These are phyloP conservation scores for Oryzaephilus surinamensis DNA, from an alignment of 1,140 invertebrate genomes.

Conservation along the genomic window DNA sequence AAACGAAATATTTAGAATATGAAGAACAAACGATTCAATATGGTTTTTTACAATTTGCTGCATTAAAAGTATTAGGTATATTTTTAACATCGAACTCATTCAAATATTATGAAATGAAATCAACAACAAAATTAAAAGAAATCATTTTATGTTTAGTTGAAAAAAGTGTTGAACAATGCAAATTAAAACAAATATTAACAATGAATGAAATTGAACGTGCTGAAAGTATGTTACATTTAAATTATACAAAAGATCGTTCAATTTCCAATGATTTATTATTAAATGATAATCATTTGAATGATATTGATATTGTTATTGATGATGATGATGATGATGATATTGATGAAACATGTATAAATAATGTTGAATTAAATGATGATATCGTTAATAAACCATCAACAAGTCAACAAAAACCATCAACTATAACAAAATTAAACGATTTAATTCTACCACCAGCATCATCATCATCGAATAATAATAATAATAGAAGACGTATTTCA, in stretches of 20 bases:
- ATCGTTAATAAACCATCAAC: no score
- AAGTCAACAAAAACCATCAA: no score
- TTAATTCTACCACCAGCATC: no score
- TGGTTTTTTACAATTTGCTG: conserved; percentile 45
- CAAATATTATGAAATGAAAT: conserved; percentile 27
- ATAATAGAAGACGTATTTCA: conserved; percentile 21
- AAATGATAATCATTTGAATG: background rate
- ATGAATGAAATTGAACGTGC: conserved; percentile 46
- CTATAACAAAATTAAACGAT: no score
- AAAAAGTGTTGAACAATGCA: conserved; percentile 39
- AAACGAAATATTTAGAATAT: background rate
- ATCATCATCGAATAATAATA: no score
- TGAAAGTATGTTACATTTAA: conserved; percentile 42
- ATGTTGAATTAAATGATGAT: no score
- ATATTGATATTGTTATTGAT: background rate
- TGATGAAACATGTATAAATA: no score
- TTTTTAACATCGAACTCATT: conserved; percentile 42
- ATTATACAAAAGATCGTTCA: conserved; percentile 36
- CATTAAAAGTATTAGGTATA: conserved; percentile 44
- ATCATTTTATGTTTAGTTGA: conserved; percentile 35
- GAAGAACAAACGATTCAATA: conserved; percentile 33
- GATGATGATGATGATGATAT: background rate
- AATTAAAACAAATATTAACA: conserved; percentile 36
- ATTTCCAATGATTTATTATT: conserved; percentile 26
- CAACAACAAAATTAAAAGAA: conserved; percentile 14